Conservation (phyloP, 64 coral and sea anemone species). For the Catalaphyllia jardinei region DNA sequence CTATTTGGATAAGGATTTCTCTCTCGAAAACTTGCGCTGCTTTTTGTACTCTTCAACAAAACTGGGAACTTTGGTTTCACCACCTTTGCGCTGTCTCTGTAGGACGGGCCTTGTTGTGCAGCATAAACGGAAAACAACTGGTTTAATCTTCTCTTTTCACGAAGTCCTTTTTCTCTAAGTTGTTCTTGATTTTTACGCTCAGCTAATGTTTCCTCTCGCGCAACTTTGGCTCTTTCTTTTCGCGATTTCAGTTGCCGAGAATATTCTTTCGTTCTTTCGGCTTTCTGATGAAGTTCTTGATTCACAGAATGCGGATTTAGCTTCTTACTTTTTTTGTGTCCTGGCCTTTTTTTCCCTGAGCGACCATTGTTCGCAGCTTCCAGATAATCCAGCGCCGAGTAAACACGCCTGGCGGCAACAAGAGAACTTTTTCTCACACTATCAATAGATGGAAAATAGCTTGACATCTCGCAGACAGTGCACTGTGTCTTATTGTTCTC, state of each 20-base stretch:
- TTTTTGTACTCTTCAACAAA: constrained; percentile 62
- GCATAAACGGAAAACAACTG: constrained; percentile 86
- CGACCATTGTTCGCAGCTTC: constrained; percentile 38
- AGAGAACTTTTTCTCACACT: constrained; percentile 60
- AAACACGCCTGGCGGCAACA: constrained; percentile 67
- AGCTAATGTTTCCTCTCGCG: constrained; percentile 38
- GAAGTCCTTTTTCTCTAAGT: constrained; percentile 67
- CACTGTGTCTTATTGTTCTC: neutral
- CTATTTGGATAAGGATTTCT: neutral
- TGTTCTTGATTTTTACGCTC: constrained; percentile 21
- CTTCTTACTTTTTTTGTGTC: constrained; percentile 12
- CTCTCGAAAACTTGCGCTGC: constrained; percentile 3
- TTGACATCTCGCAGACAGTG: constrained; percentile 36
- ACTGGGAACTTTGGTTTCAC: constrained; percentile 75
- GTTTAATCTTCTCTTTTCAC: constrained; percentile 74
- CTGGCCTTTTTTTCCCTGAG: constrained; percentile 53
- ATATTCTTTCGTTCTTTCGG: constrained; percentile 72
- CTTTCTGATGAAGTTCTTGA: constrained; percentile 49
- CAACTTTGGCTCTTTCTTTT: constrained; percentile 44
- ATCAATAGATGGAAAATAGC: constrained; percentile 65
- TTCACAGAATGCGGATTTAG: neutral
- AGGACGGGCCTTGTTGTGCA: constrained; percentile 68
- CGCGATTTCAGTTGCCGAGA: constrained; percentile 49
- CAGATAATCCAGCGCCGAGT: constrained; percentile 69
- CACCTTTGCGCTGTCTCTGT: constrained; percentile 61